Evolutionary conservation across 35 echinoderm and acorn worm species (phyloP), one percentile per base, ranked within the genome.

Genomic region (Ophiothrix spiculata): DNA sequence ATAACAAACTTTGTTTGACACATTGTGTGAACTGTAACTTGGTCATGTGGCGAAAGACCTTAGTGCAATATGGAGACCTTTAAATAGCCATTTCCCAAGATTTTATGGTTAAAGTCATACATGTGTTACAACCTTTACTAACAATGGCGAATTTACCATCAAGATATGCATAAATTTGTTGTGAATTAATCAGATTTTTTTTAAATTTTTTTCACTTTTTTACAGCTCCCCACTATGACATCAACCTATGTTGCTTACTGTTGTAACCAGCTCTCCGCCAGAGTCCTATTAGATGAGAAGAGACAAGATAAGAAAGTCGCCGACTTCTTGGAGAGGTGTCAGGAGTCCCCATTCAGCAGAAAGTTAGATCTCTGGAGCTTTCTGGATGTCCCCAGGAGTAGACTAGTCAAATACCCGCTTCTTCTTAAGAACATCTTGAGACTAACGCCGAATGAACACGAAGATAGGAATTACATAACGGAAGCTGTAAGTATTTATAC

Each of bases 301-400:
- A 94, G 92, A 41, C 96, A 94, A 80, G 92, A 89, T 40, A 86
- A 88, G 81, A 85, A 86, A 35, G 94, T 99, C 1, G 77, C 86
- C 16, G 96, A 99, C 79, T 99, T 99, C 75, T 75, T 99, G 33
- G 92, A 99, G 76, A 85, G 96, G 45, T 99, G 96, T 79, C 87
- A 83, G 32, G 96, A 99, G 60, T 99, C 96, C 12, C 96, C 96
- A 6, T 99, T 99, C 81, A 99, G 96, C 80, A 89, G 96, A n/a
- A 94, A 94, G 56, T 86, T 99, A 4, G 96, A 99, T 83, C 86
- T 99, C n/a, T 99, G 96, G 96, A 99, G 94, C 83, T 99, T 99
- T 38, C 87, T 99, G 32, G 96, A 99, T 39, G 96, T 99, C 17
- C 96, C 96, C 21, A 86, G 96, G 28, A 94, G 96, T 79, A 75